Conservation (phyloP, 2,797 vertebrate species). For the Leptoclinus maculatus region DNA sequence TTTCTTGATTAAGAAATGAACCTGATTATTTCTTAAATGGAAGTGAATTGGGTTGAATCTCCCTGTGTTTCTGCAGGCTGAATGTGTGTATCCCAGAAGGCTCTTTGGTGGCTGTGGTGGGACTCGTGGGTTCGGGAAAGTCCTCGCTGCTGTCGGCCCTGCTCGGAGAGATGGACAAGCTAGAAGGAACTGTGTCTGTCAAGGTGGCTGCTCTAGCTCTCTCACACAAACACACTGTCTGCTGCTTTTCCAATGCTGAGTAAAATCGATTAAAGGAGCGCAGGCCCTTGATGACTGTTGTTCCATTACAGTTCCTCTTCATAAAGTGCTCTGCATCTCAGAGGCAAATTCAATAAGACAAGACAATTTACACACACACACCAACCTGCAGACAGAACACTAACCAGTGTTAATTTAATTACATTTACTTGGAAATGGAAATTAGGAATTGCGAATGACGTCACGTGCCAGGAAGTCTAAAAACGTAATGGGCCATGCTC, state of each 20-base stretch:
- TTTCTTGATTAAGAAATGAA: not conserved
- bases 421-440: no score
- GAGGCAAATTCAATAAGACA: not conserved
- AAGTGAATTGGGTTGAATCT: not conserved
- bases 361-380: not conserved
- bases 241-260: no score
- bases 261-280: not conserved
- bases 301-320: not conserved
- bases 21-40: not conserved
- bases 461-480: no score
- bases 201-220: constrained; percentile 82
- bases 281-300: not conserved
- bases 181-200: constrained; percentile 87
- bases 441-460: no score
- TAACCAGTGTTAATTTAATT: not conserved
- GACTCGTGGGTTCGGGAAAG: constrained; percentile 96
- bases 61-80: constrained; percentile 82
- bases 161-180: constrained; percentile 94
- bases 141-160: constrained; percentile 94
- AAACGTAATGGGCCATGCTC: no score
- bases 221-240: not conserved
- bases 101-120: constrained; percentile 92
- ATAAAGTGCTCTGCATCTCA: not conserved
- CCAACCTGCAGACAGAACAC: not conserved
- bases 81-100: constrained; percentile 90